phyloP scores from a whole-genome alignment of 1,140 invertebrate species.

The Cydia strobilella region DNA sequence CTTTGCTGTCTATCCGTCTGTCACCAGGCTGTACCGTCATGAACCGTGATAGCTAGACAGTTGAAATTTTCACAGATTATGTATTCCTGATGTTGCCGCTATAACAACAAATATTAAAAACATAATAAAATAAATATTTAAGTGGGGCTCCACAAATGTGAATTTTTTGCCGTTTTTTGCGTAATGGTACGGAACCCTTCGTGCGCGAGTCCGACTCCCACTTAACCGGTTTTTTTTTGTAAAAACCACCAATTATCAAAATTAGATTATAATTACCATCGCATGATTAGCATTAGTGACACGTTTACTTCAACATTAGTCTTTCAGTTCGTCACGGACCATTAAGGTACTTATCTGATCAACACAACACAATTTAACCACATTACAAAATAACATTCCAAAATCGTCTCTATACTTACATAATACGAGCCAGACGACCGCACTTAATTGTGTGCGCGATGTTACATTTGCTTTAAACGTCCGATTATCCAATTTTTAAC shows the following conservation, averaged over 20 bases:
- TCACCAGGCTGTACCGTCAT: no score
- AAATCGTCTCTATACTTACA: not conserved
- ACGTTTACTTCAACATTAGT: not conserved
- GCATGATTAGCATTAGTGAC: not conserved
- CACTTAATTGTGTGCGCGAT: not conserved
- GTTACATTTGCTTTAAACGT: not conserved
- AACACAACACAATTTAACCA: not conserved
- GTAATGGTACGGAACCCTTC: no score
- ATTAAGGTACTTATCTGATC: not conserved
- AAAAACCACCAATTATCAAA: not conserved
- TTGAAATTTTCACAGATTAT: no score
- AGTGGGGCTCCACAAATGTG: no score
- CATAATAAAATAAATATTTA: no score
- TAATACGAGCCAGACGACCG: not conserved
- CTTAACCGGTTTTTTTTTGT: no score
- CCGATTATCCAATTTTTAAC: not conserved
- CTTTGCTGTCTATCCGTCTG: no score
- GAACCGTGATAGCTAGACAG: no score
- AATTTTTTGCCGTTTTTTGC: no score
- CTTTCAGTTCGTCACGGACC: not conserved
- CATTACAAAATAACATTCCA: not conserved
- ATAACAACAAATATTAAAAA: no score
- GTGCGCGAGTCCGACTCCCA: no score
- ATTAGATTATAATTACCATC: conserved; percentile 3
- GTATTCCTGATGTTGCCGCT: no score